Conservation (phyloP, 1,140 invertebrate genomes). For the Eciton burchellii region DNA sequence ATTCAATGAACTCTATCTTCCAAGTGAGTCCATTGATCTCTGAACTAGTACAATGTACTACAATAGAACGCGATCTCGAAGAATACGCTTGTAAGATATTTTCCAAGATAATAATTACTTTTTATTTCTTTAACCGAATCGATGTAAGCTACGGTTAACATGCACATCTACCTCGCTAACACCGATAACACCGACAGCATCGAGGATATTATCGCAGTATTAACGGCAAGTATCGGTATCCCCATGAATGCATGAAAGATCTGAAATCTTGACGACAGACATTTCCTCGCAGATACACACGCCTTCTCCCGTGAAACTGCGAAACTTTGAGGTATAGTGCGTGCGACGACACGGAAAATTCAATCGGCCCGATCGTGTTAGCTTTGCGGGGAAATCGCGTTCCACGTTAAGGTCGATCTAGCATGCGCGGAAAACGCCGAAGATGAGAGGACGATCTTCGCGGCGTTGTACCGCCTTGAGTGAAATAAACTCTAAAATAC, state of each 20-base stretch:
- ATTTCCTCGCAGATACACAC: constrained; percentile 25
- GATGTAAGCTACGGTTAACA: background rate
- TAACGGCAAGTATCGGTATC: background rate
- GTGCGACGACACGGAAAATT: constrained; percentile 66
- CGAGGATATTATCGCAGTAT: background rate
- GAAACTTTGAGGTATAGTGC: constrained; percentile 66
- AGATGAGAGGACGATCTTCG: constrained; percentile 4
- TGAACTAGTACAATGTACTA: background rate
- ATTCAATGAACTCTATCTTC: background rate
- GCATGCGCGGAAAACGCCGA: constrained; percentile 18
- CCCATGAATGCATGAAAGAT: background rate
- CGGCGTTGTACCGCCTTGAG: background rate
- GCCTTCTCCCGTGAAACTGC: constrained; percentile 25
- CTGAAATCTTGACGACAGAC: constrained; percentile 31
- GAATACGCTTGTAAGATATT: background rate
- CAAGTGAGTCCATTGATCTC: background rate
- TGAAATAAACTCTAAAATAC: background rate
- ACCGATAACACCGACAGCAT: background rate
- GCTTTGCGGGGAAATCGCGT: constrained; percentile 37
- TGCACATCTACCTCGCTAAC: background rate
- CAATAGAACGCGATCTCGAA: too few species aligned
- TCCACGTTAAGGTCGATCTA: constrained; percentile 41
- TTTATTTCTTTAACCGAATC: background rate
- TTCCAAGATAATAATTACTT: background rate
- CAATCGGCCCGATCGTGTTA: constrained; percentile 67